phyloP scores from a whole-genome alignment of 30 jellyfish, hydroid and myxozoan species.

The Aurelia aurita region DNA sequence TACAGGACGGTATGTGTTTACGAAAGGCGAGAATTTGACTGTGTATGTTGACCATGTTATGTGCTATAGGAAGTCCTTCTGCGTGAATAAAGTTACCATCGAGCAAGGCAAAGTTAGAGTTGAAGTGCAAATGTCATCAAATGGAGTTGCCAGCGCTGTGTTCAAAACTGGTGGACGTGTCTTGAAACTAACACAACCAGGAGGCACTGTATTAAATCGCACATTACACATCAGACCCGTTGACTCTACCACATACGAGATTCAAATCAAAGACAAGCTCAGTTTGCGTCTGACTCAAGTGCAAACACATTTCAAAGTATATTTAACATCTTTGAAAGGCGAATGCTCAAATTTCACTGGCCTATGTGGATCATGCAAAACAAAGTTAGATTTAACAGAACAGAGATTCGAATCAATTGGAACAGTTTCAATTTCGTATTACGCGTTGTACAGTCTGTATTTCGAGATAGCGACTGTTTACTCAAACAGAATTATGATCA shows the following conservation, averaged over 20 bases:
- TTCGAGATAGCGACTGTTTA: constrained; percentile 45
- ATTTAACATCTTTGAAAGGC: neutral
- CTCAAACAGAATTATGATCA: constrained; percentile 3
- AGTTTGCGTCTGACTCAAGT: neutral
- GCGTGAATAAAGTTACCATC: constrained; percentile 26
- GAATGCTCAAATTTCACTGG: constrained; percentile 37
- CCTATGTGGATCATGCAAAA: constrained; percentile 50
- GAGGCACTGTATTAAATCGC: constrained; percentile 2
- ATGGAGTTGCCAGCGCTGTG: neutral
- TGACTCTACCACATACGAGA: neutral
- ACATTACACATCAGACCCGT: constrained; percentile 7
- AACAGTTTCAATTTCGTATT: neutral
- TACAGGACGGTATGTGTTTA: constrained; percentile 46
- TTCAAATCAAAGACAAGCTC: constrained; percentile 18
- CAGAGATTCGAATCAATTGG: constrained; percentile 41
- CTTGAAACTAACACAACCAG: neutral
- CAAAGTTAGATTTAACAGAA: constrained; percentile 1
- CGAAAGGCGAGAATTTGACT: neutral
- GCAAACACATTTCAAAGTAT: neutral
- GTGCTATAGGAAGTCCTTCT: constrained; percentile 36
- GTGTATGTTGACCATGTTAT: constrained; percentile 49
- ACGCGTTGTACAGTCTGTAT: constrained; percentile 46
- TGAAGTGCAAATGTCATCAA: neutral
- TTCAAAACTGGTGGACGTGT: neutral
- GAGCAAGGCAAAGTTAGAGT: constrained; percentile 8